A percentile compares a stretch with the other conserved stretches of the same genome.
Evolutionary conservation across 1,140 invertebrate genomes (phyloP).

Genomic region (Drosophila sp.): DNA sequence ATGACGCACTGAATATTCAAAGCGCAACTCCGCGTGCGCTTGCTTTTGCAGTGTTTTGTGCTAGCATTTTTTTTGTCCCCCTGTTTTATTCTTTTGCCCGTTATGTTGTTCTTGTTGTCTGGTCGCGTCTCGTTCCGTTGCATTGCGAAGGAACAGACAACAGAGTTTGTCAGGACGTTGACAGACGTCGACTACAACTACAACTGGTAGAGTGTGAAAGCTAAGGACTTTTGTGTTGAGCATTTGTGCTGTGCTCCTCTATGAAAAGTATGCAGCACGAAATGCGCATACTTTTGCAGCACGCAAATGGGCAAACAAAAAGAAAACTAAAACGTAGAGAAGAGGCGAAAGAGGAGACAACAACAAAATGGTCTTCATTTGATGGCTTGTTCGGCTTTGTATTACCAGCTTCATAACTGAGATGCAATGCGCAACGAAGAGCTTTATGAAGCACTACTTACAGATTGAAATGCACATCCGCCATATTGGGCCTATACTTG

Average conservation of each 20-base stretch:
- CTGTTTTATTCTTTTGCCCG: conserved; percentile 46
- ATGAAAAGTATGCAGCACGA: conserved; percentile 56
- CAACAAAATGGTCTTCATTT: conserved; percentile 74
- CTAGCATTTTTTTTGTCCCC: conserved; percentile 17
- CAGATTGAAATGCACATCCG: conserved; percentile 98
- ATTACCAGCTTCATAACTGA: conserved; percentile 52
- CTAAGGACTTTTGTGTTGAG: conserved; percentile 72
- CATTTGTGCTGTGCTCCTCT: conserved; percentile 39
- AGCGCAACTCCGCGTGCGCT: conserved; percentile 58
- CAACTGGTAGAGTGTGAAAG: conserved; percentile 58
- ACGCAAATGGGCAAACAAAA: conserved; percentile 46
- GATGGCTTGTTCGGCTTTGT: conserved; percentile 77
- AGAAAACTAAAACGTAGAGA: conserved; percentile 13
- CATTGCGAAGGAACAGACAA: conserved; percentile 63
- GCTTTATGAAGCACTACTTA: conserved; percentile 86
- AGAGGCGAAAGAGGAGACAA: conserved; percentile 1
- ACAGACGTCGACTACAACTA: conserved; percentile 51
- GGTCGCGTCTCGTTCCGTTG: conserved; percentile 52
- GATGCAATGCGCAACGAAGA: conserved; percentile 19
- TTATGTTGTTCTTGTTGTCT: conserved; percentile 55
- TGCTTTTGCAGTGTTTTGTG: conserved; percentile 42
- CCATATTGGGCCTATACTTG: conserved; percentile 95
- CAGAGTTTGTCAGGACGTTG: conserved; percentile 75
- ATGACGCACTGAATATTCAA: conserved; percentile 80
- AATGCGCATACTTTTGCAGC: conserved; percentile 72